These are phyloP conservation scores for Rattus norvegicus DNA, from an alignment of 2,113 vertebrate genomes.

Conservation along the genomic window DNA sequence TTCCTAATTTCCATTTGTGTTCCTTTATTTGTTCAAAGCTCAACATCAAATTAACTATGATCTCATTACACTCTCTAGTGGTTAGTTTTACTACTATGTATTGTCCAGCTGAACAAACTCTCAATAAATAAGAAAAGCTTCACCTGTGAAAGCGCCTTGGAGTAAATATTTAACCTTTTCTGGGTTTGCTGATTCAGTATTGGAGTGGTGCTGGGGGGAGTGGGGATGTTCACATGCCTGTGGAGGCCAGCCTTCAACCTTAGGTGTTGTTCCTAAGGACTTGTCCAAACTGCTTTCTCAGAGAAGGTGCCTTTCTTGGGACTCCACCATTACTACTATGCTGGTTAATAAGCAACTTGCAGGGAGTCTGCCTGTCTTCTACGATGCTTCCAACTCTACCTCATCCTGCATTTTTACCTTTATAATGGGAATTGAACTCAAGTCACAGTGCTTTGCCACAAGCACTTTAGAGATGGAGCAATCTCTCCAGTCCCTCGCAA, in stretches of 20 bases:
- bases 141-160: constrained; percentile 67
- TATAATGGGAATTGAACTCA: neutral
- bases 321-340: neutral
- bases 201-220: accelerated
- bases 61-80: constrained; percentile 80
- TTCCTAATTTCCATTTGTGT: constrained; percentile 84
- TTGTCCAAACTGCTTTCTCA: no score
- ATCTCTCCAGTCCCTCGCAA: neutral
- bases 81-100: constrained; percentile 83
- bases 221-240: neutral
- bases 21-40: constrained; percentile 81
- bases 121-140: constrained; percentile 81
- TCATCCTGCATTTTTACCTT: neutral
- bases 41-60: constrained; percentile 83
- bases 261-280: neutral
- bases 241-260: neutral
- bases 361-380: neutral
- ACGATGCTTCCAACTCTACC: neutral
- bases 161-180: constrained; percentile 46
- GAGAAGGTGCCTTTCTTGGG: neutral
- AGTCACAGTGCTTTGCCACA: neutral
- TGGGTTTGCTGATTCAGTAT: constrained; percentile 62
- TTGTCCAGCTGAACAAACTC: constrained; percentile 79
- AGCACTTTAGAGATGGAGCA: neutral
- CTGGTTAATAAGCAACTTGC: neutral